Percentiles rank a stretch among this genome's conserved stretches.
phyloP scores from a whole-genome alignment of 2,888 invertebrate species.

The Heteropelma amictum region DNA sequence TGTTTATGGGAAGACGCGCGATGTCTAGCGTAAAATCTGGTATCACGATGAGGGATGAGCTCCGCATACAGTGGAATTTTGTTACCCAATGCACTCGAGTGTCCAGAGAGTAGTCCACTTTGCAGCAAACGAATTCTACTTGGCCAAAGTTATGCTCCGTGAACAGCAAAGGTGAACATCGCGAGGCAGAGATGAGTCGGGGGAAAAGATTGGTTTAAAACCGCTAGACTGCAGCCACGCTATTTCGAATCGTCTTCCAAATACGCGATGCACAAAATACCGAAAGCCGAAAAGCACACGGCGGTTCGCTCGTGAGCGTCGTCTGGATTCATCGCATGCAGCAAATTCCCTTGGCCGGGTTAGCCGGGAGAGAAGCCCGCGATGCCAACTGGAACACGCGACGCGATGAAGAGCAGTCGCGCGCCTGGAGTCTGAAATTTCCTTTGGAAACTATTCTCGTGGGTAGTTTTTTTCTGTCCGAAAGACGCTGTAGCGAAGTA shows the following conservation, averaged over 20 bases:
- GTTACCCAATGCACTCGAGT: slow-evolving; percentile 29
- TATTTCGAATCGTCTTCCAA: slow-evolving; percentile 25
- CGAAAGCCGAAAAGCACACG: slow-evolving; percentile 17
- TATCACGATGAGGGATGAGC: slow-evolving; percentile 71
- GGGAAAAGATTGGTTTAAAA: slow-evolving; percentile 27
- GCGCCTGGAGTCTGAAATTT: slow-evolving; percentile 16
- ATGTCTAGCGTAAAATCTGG: slow-evolving; percentile 59
- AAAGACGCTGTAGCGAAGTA: too few species aligned
- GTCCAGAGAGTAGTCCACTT: too few species aligned
- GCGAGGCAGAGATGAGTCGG: slow-evolving; percentile 5
- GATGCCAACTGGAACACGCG: slow-evolving; percentile 67
- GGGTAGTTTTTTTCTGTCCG: slow-evolving; percentile 39
- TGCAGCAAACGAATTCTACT: slow-evolving; percentile 12
- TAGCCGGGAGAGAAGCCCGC: slow-evolving; percentile 58
- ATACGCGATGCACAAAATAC: neutral
- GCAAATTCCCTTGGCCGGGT: slow-evolving; percentile 69
- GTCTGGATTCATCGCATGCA: slow-evolving; percentile 70
- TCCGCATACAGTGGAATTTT: slow-evolving; percentile 25
- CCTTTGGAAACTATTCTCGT: slow-evolving; percentile 58
- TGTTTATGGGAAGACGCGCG: slow-evolving; percentile 21
- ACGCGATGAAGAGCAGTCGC: slow-evolving; percentile 46
- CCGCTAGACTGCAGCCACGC: slow-evolving; percentile 43
- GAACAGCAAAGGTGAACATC: neutral
- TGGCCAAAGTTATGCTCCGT: slow-evolving; percentile 14
- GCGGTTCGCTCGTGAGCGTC: slow-evolving; percentile 53